Evolutionary conservation across 2,888 invertebrate genomes (phyloP), one percentile per base, ranked within the genome.

Genomic region (Atethmia centrago): DNA sequence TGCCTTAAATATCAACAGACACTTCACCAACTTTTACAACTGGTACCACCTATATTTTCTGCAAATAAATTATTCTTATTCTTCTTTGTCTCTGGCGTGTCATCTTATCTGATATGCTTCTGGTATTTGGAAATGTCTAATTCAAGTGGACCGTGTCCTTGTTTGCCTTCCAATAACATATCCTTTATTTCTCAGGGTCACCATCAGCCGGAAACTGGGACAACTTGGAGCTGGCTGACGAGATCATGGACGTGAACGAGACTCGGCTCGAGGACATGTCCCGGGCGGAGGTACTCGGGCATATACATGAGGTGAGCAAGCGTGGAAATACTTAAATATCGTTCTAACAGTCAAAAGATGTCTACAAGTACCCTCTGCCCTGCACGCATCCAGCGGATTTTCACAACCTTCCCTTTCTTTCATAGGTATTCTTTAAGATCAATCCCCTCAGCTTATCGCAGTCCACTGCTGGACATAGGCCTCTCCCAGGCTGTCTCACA

Each of bases 201-300:
- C 96, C 96, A 53, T 95, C 95, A 45, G 99, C 99, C 74, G 99
- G 99, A 92, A 95, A 95, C 85, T 98, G 98, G 95, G 99, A 99
- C 95, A 98, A 98, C 95, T 96, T 99, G 95, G 99, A 99, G 96
- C 98, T 99, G 90, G 99, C 99, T 79, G 99, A 99, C 96, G 99
- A 99, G 96, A 99, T 99, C 93, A 97, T 99, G 96, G 99, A 99
- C 96, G 99, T 99, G 87, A 99, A 99, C 94, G 99, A 99, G 89
- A 98, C 98, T 88, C 98, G 98, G 85, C 96, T 99, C 90, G 99
- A 99, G 90, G 98, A 99, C 95, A 98, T 98, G 94, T 98, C 98
- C 76, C 98, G 99, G 93, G 97, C 98, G 0, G 99, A 99, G 96
- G 98, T 99, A 90, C 98, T 99, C 88, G 98, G 98, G 51, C 98